Evolutionary conservation across 1,140 invertebrate genomes (phyloP), one percentile per base, ranked within the genome.

Genomic region (Apis laboriosa): DNA sequence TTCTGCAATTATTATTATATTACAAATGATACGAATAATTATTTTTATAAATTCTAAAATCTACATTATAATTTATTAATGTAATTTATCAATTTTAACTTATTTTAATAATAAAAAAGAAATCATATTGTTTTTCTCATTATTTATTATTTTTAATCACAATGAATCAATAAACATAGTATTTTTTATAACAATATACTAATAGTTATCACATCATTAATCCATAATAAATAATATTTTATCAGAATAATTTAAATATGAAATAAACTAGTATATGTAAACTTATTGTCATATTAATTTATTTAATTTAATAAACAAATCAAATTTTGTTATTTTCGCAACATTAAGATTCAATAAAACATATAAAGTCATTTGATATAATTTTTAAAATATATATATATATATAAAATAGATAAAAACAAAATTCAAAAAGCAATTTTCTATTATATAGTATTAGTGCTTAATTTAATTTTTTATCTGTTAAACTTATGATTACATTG

Each of bases 241-340:
- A 7, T 68, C 9, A 28, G 12, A 12, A 15, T 17, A 71, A 17
- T 71, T 51, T 24, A 51, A 21, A 8, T 61, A 34, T 60, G 21
- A 43, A 43, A 21, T n/a, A 55, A 63, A 13, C 8, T 3, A 19
- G 3, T 43, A 76, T 12, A 43, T 73, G 51, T 24, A 13, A 63
- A 80, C 55, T 80, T 73, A 63, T 63, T 12, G 63, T 63, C 28
- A 34, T 13, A 19, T 64, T 80, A 19, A 55, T 80, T 43, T 34
- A 63, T 43, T 63, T 34, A 72, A 21, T 53, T 79, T 63, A 28
- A 43, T 28, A 13, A 63, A 34, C 0, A 56, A 60, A 60, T 19
- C 15, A 24, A 24, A 58, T 28, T 49, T 61, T 75, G 12, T 49
- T 24, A 49, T 17, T 68, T n/a, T 2, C n/a, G 19, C 19, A 24